Evolutionary conservation across 1,140 invertebrate genomes (phyloP).

Genomic region (Drosophila yakuba): DNA sequence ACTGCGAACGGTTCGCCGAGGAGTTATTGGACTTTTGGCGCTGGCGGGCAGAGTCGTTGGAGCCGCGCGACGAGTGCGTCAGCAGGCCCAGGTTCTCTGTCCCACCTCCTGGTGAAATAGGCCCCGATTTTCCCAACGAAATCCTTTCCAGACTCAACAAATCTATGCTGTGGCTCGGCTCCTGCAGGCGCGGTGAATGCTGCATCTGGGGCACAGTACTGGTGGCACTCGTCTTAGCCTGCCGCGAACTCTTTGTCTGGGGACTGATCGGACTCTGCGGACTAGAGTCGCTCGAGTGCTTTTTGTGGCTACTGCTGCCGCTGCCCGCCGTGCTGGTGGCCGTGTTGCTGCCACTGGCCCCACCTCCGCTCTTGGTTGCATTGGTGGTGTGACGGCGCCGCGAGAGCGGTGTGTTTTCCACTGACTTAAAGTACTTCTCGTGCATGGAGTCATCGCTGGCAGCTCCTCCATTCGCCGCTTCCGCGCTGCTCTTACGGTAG

Average conservation of each 20-base stretch:
- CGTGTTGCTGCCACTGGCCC: conserved; percentile 72
- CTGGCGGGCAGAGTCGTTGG: conserved; percentile 71
- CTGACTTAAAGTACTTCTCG: conserved; percentile 90
- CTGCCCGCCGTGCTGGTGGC: conserved; percentile 73
- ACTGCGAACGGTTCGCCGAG: conserved; percentile 63
- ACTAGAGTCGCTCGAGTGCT: conserved; percentile 84
- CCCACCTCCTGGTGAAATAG: conserved; percentile 66
- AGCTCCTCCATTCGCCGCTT: conserved; percentile 85
- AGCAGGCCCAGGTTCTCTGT: conserved; percentile 75
- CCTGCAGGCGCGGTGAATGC: conserved; percentile 67
- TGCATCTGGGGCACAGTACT: conserved; percentile 63
- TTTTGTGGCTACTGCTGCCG: conserved; percentile 75
- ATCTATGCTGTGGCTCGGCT: conserved; percentile 62
- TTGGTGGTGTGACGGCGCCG: conserved; percentile 85
- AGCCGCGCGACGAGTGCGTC: conserved; percentile 78
- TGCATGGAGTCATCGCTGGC: conserved; percentile 92
- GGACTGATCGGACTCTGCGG: conserved; percentile 84
- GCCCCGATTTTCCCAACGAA: conserved; percentile 60
- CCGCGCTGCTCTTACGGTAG: conserved; percentile 83
- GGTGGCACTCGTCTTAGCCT: conserved; percentile 71
- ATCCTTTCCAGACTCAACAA: conserved; percentile 71
- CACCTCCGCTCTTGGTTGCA: conserved; percentile 50
- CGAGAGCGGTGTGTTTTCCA: conserved; percentile 87
- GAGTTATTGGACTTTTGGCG: conserved; percentile 70
- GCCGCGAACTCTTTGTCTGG: conserved; percentile 72